A percentile compares a stretch with the other conserved stretches of the same genome.
These are phyloP conservation scores for Keiferia lycopersicella DNA, from an alignment of 2,888 invertebrate genomes.

Conservation along the genomic window DNA sequence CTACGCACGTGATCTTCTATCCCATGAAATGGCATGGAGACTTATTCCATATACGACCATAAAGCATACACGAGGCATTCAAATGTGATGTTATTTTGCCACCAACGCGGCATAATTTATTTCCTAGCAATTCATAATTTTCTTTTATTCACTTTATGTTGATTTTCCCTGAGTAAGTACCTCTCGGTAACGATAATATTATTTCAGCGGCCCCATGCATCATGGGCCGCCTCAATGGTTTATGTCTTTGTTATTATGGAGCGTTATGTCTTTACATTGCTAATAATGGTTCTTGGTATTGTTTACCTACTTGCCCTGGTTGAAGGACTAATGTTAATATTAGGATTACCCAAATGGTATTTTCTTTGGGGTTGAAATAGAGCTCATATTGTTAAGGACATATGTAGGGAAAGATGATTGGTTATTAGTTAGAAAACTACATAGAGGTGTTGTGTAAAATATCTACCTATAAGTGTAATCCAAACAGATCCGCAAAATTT, in stretches of 20 bases:
- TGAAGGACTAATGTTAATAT: slow-evolving; percentile 36
- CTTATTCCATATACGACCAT: slow-evolving; percentile 78
- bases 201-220: slow-evolving; percentile 78
- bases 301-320: slow-evolving; percentile 25
- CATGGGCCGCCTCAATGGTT: slow-evolving; percentile 60
- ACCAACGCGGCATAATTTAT: slow-evolving; percentile 81
- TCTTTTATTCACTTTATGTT: slow-evolving; percentile 82
- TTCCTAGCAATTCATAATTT: slow-evolving; percentile 81
- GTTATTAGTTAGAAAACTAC: background rate
- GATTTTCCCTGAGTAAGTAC: slow-evolving; percentile 69
- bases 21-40: slow-evolving; percentile 73
- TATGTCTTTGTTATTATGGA: slow-evolving; percentile 68
- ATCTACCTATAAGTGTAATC: no score
- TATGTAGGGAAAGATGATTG: slow-evolving; percentile 1
- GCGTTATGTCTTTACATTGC: slow-evolving; percentile 40
- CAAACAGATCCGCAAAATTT: no score
- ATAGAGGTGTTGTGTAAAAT: no score
- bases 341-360: slow-evolving; percentile 41
- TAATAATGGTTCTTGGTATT: slow-evolving; percentile 33
- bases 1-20: slow-evolving; percentile 72
- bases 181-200: slow-evolving; percentile 78
- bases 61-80: slow-evolving; percentile 81
- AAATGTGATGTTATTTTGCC: slow-evolving; percentile 82
- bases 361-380: slow-evolving; percentile 22
- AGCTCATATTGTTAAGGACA: slow-evolving; percentile 3